Base-by-base conservation (phyloP, 2,888 invertebrate species). In the Polietes domitor region DNA sequence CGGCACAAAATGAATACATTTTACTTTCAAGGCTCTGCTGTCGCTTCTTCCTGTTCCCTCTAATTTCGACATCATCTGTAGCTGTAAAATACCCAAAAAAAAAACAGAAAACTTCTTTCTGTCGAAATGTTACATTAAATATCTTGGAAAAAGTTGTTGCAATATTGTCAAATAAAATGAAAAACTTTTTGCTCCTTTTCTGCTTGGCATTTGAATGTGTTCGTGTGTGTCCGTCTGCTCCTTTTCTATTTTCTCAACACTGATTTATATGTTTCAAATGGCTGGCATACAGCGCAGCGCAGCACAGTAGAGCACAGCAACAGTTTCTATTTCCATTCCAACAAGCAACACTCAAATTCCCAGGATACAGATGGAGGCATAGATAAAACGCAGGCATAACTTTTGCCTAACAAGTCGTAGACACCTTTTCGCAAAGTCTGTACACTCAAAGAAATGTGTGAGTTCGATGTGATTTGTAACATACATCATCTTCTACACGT, bases 261-360 rank as follows among this genome's bases (percentile, higher is more conserved):
- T 81, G 84, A 84, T 84, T 84, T 84, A 84, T 81, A 81, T 76
- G 72, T 78, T 78, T 72, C 28, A 76, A 83, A 78, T 41, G 37
- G 68, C 68, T 24, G 43, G n/a, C n/a, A n/a, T n/a, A n/a, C n/a
- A n/a, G n/a, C n/a, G n/a, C n/a, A n/a, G n/a, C n/a, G n/a, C n/a
- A n/a, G n/a, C n/a, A n/a, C n/a, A n/a, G n/a, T n/a, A n/a, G 43
- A 41, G 5, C 21, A 43, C 21, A 84, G 84, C 84, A 84, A 84
- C 78, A 81, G 78, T 76, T 78, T 73, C 76, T 71, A 10, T 41
- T 75, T 77, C 10, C 19, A 21, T 19, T 21, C 19, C 41, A 12
- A 41, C 12, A 21, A 1, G 17, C 65, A 68, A 63, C 17, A 32
- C 63, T 10, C 28, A 63, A 32, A 63, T 15, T 68, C 68, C 68